Evolutionary conservation across 2,113 vertebrate species (phyloP), one percentile per base, ranked within the genome.

Genomic region (Brachypodius melanocephalos): DNA sequence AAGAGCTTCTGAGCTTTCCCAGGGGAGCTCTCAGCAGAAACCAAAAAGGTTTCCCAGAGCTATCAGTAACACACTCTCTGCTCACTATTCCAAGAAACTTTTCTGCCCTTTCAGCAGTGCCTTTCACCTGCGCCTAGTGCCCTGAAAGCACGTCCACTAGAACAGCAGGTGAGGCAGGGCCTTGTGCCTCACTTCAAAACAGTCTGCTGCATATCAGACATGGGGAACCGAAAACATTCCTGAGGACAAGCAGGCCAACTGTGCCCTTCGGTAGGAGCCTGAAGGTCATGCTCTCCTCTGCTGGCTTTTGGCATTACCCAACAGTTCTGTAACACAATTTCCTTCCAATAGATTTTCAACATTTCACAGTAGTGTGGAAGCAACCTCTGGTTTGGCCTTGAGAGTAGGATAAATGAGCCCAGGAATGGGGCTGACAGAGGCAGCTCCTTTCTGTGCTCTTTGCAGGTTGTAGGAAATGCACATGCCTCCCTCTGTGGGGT

Each of bases 221-320:
- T 4, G 16, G 79, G 46, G 84, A 92, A 82, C 77, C 52, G 76
- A 69, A 85, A 90, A 68, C 61, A 8, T 80, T 88, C 73, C 77
- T 73, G 52, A 18, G 68, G 75, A 95, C 93, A 94, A 75, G 65
- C 73, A 58, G 93, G 85, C 89, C 93, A 20, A 2, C 46, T 32
- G 45, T 97, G 97, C 91, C 98, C 98, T 98, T 98, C 90, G 46
- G 89, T 96, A 96, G 95, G 80, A 97, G 97, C 97, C 89, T 98
- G 98, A 98, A 98, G 98, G 98, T 98, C 97, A 98, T 16, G 4
- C 71, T 97, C 87, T 93, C 75, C 84, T 97, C 79, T 88, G 81
- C 69, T 92, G 69, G 67, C 82, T 94, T 91, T 95, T 91, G 95
- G 84, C 55, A 46, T 95, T 95, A 92, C 91, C 85, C 88, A 92